These are phyloP conservation scores for Trialeurodes vaporariorum DNA, from an alignment of 1,140 invertebrate species.

Conservation along the genomic window DNA sequence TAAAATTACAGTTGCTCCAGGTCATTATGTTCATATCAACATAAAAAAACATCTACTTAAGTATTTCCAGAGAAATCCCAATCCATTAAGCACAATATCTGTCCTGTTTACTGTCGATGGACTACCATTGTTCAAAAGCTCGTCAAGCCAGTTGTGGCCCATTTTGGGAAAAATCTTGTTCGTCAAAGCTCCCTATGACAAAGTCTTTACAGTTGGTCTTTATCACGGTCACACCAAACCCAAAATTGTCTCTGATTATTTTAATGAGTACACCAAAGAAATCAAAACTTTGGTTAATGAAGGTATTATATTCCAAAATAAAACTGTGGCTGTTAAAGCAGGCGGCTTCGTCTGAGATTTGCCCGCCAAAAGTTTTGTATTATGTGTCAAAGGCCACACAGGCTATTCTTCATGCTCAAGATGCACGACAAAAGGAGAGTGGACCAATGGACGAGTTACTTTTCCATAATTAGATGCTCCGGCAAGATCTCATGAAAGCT, in stretches of 20 bases:
- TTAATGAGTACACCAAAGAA: conserved; percentile 23
- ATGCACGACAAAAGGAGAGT: conserved; percentile 24
- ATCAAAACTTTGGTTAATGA: conserved; percentile 13
- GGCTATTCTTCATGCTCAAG: conserved; percentile 25
- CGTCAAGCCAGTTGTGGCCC: not conserved
- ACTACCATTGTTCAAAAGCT: conserved; percentile 4
- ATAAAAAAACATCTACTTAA: no score
- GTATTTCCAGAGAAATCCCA: no score
- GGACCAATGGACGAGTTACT: conserved; percentile 18
- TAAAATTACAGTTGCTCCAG: no score
- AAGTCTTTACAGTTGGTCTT: conserved; percentile 19
- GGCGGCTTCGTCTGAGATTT: conserved; percentile 24
- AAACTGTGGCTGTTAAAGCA: conserved; percentile 14
- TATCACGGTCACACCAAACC: conserved; percentile 25
- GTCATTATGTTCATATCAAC: no score
- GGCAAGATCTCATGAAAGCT: conserved; percentile 24
- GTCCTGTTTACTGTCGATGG: not conserved
- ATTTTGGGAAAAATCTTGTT: conserved; percentile 1
- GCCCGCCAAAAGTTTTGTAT: conserved; percentile 23
- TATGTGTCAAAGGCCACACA: conserved; percentile 23
- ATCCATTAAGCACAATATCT: no score
- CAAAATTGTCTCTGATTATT: conserved; percentile 14
- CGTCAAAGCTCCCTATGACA: no score
- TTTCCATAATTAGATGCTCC: conserved; percentile 20
- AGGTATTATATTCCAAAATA: conserved; percentile 14